Percentiles rank a stretch among this genome's conserved stretches.
Conservation (phyloP, 2,113 vertebrate genomes). For the Periophthalmus modestus region DNA sequence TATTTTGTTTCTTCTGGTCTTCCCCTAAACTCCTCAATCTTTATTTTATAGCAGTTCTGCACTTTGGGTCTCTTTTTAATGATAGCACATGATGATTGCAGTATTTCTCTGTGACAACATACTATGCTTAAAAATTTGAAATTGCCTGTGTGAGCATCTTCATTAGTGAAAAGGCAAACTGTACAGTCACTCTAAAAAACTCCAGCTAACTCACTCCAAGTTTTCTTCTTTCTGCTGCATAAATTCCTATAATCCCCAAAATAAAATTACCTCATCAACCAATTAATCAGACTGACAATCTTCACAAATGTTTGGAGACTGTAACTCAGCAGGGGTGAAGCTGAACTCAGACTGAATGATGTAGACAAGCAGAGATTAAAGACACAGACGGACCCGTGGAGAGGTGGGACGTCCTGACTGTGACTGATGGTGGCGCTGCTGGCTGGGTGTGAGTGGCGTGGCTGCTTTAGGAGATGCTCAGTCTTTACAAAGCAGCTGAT, state of each 20-base stretch:
- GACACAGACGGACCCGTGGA: slow-evolving; percentile 23
- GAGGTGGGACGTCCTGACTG: slow-evolving; percentile 3
- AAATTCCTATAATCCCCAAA: too few relatives aligned
- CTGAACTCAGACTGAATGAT: slow-evolving; percentile 27
- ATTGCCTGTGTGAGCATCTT: too few relatives aligned
- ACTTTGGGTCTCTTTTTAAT: neutral
- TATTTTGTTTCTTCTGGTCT: neutral
- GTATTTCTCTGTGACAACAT: too few relatives aligned
- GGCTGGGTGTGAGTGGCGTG: slow-evolving; percentile 55
- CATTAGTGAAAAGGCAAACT: too few relatives aligned
- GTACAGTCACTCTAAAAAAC: too few relatives aligned
- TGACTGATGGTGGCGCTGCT: slow-evolving; percentile 42
- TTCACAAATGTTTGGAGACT: neutral
- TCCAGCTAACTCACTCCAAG: too few relatives aligned
- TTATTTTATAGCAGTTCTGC: neutral
- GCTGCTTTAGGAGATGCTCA: slow-evolving; percentile 56
- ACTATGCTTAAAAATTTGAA: too few relatives aligned
- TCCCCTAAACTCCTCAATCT: neutral
- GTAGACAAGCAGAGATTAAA: slow-evolving; percentile 30
- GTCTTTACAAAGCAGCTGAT: slow-evolving; percentile 70
- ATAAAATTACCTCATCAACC: too few relatives aligned
- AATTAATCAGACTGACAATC: neutral
- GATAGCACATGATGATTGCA: too few relatives aligned
- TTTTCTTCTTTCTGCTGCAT: too few relatives aligned
- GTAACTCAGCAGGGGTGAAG: neutral